A percentile compares a stretch with the other conserved stretches of the same genome.
phyloP scores from a whole-genome alignment of 2,797 vertebrate genomes.

The Australoheros facetus region DNA sequence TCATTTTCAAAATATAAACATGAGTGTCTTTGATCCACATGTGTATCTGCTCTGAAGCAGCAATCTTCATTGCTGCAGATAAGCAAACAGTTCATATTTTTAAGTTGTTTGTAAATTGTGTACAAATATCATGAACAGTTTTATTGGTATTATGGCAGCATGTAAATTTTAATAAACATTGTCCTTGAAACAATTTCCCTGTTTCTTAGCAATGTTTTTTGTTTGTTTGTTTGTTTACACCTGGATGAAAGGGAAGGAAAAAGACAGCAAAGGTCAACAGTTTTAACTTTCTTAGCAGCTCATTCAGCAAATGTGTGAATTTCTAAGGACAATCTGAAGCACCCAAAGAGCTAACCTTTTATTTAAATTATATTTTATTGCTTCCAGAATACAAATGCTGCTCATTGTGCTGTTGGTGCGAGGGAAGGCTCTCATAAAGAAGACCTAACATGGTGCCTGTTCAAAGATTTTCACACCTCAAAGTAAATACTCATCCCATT shows the following conservation, averaged over 20 bases:
- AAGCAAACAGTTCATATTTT: slow-evolving; percentile 43
- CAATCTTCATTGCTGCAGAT: slow-evolving; percentile 29
- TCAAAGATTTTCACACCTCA: slow-evolving; percentile 80
- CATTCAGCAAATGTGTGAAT: slow-evolving; percentile 60
- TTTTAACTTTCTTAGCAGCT: slow-evolving; percentile 32
- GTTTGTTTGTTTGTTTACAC: background rate
- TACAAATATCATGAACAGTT: slow-evolving; percentile 75
- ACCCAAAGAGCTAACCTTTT: slow-evolving; percentile 64
- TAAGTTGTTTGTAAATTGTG: slow-evolving; percentile 76
- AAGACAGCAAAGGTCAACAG: background rate
- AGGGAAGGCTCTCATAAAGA: slow-evolving; percentile 67
- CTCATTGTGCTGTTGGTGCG: slow-evolving; percentile 69
- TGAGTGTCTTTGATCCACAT: slow-evolving; percentile 30
- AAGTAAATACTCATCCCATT: slow-evolving; percentile 75
- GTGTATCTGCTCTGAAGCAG: slow-evolving; percentile 34
- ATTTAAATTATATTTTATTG: slow-evolving; percentile 74
- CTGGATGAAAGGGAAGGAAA: slow-evolving; percentile 14
- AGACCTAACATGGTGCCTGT: slow-evolving; percentile 69
- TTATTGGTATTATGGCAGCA: slow-evolving; percentile 74
- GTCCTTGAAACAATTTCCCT: slow-evolving; percentile 59
- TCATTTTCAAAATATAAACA: slow-evolving; percentile 39
- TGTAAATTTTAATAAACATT: slow-evolving; percentile 82
- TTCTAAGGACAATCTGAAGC: slow-evolving; percentile 27
- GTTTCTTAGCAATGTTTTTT: slow-evolving; percentile 43
- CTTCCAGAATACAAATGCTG: slow-evolving; percentile 64